Percentiles rank a stretch among this genome's conserved stretches.
Conservation (phyloP, 2,113 vertebrate genomes). For the Catagonus wagneri region DNA sequence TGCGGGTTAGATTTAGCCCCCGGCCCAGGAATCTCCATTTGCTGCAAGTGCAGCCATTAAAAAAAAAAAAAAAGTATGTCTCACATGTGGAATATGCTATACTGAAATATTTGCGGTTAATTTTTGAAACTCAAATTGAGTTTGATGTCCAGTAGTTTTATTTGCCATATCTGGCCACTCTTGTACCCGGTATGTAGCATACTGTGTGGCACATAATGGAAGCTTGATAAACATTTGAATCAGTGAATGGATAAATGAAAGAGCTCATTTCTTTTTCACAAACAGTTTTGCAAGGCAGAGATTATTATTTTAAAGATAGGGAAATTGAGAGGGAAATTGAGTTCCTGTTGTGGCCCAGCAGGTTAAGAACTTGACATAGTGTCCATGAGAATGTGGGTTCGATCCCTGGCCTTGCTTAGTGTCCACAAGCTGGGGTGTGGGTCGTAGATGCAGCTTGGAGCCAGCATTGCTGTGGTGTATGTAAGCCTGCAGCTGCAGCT, state of each 20-base stretch:
- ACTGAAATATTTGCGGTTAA: not conserved
- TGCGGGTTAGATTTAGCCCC: no score
- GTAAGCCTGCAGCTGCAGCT: no score
- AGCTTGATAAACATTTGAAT: not conserved
- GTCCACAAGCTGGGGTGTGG: no score
- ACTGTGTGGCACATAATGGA: not conserved
- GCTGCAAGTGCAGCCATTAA: not conserved
- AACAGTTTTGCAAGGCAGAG: not conserved
- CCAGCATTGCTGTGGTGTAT: no score
- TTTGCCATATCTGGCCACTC: not conserved
- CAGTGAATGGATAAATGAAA: not conserved
- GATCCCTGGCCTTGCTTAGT: no score
- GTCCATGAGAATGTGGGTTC: no score
- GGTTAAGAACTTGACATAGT: no score
- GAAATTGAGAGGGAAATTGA: not conserved
- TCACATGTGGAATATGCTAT: not conserved
- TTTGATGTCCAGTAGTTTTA: not conserved
- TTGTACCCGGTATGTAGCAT: not conserved
- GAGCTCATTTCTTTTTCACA: not conserved
- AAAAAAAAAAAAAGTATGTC: not conserved
- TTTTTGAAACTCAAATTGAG: not conserved
- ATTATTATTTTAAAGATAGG: not conserved
- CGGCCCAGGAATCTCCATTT: no score
- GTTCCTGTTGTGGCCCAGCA: no score
- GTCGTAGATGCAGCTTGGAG: no score